Evolutionary conservation across 2,888 invertebrate species (phyloP).

Genomic region (Caenorhabditis wallacei): DNA sequence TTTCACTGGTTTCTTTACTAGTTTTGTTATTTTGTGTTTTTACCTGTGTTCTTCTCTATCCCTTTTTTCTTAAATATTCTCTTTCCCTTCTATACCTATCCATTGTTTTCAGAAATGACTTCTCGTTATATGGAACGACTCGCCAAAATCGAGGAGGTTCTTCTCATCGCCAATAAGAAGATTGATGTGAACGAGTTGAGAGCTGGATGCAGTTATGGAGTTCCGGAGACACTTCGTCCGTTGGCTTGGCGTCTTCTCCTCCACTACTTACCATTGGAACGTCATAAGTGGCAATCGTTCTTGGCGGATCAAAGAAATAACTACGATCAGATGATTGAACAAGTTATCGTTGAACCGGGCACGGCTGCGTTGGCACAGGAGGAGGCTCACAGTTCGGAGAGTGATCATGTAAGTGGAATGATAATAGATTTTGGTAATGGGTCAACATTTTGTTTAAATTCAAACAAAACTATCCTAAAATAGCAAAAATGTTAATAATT

Average conservation of each 20-base stretch:
- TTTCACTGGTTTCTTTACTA: slow-evolving; percentile 43
- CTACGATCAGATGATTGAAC: slow-evolving; percentile 77
- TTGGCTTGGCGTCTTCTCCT: slow-evolving; percentile 82
- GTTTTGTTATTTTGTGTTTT: slow-evolving; percentile 37
- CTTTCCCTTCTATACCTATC: neutral
- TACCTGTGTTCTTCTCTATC: slow-evolving; percentile 11
- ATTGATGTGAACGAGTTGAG: slow-evolving; percentile 74
- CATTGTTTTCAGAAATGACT: slow-evolving; percentile 29
- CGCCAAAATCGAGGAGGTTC: slow-evolving; percentile 77
- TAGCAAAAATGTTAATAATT: too few species aligned
- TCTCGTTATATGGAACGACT: slow-evolving; percentile 61
- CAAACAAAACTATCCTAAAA: too few species aligned
- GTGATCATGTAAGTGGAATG: slow-evolving; percentile 76
- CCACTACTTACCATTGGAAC: slow-evolving; percentile 77
- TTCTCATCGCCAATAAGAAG: slow-evolving; percentile 76
- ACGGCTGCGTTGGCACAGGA: slow-evolving; percentile 30
- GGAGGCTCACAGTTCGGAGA: slow-evolving; percentile 20
- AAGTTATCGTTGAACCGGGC: slow-evolving; percentile 75
- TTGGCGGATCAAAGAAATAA: slow-evolving; percentile 72
- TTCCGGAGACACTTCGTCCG: slow-evolving; percentile 79
- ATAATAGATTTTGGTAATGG: neutral
- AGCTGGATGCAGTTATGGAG: slow-evolving; percentile 75
- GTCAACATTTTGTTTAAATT: neutral
- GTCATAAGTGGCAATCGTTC: slow-evolving; percentile 74
- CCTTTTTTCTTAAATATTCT: slow-evolving; percentile 3